Conservation (phyloP, 2,888 invertebrate genomes). For the Stenichneumon culpator region DNA sequence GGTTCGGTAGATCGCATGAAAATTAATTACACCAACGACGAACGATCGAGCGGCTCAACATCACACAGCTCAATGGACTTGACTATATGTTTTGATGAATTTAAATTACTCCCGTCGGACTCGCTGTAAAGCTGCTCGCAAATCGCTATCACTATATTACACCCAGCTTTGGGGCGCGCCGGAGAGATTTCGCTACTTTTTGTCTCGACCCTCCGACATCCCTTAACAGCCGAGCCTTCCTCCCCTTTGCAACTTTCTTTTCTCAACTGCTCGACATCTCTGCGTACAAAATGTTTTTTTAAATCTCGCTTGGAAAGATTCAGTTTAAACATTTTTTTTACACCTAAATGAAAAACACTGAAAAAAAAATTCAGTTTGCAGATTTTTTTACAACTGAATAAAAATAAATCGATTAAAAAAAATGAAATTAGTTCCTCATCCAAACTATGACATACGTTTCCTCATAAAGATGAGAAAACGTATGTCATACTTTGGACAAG, state of each 20-base stretch:
- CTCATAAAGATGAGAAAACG: too few species aligned
- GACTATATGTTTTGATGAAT: slow-evolving; percentile 58
- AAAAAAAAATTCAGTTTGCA: too few species aligned
- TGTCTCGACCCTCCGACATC: background rate
- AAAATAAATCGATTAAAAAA: too few species aligned
- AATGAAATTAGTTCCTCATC: too few species aligned
- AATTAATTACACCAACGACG: slow-evolving; percentile 63
- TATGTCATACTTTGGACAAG: too few species aligned
- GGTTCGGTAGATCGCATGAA: slow-evolving; percentile 63
- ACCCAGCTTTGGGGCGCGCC: background rate
- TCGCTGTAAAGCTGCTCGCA: slow-evolving; percentile 34
- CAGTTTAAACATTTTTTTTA: too few species aligned
- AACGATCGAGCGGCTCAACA: slow-evolving; percentile 64
- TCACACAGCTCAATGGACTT: slow-evolving; percentile 61
- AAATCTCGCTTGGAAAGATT: too few species aligned
- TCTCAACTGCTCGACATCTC: background rate
- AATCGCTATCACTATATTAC: slow-evolving; percentile 43
- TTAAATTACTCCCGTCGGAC: slow-evolving; percentile 43
- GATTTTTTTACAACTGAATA: too few species aligned
- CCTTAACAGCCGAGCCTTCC: background rate
- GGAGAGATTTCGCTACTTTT: background rate
- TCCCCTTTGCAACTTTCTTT: background rate
- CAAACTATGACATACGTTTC: too few species aligned
- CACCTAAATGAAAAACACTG: too few species aligned
- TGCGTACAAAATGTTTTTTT: too few species aligned